These are phyloP conservation scores for Parotocinclus haroldoi DNA, from an alignment of 2,797 vertebrate species.

Conservation along the genomic window DNA sequence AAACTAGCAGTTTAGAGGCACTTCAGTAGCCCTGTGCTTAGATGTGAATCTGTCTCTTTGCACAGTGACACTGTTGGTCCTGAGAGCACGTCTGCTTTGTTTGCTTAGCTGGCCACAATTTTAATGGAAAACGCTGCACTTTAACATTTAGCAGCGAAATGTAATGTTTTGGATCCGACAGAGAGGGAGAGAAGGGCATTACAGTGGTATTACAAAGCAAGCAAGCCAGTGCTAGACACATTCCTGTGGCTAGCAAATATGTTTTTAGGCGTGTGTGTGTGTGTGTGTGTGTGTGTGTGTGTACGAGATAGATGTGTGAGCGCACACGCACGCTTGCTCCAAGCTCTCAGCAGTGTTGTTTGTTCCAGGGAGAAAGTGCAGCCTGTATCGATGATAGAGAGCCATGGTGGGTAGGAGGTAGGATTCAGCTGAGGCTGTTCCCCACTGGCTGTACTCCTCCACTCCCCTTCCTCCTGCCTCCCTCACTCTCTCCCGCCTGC, in stretches of 20 bases:
- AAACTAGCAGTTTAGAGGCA: too few relatives aligned
- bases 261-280: constrained; percentile 41
- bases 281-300: constrained; percentile 39
- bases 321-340: too few relatives aligned
- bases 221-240: constrained; percentile 47
- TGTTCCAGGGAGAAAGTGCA: constrained; percentile 73
- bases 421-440: constrained; percentile 77
- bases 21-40: too few relatives aligned
- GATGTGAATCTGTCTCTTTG: not conserved
- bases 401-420: constrained; percentile 80
- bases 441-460: constrained; percentile 77
- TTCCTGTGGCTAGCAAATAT: constrained; percentile 53
- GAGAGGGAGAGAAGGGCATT: constrained; percentile 31
- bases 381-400: constrained; percentile 73
- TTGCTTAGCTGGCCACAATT: too few relatives aligned
- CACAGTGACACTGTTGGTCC: too few relatives aligned
- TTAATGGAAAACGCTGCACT: constrained; percentile 46
- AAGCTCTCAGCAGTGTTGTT: too few relatives aligned
- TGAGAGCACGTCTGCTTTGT: too few relatives aligned
- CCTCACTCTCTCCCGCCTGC: too few relatives aligned
- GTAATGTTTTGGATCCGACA: constrained; percentile 46
- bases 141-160: constrained; percentile 45
- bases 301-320: too few relatives aligned
- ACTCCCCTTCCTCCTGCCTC: constrained; percentile 36
- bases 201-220: too few relatives aligned